Evolutionary conservation across 2,797 vertebrate species (phyloP).

Genomic region (Tympanoctomys barrerae): DNA sequence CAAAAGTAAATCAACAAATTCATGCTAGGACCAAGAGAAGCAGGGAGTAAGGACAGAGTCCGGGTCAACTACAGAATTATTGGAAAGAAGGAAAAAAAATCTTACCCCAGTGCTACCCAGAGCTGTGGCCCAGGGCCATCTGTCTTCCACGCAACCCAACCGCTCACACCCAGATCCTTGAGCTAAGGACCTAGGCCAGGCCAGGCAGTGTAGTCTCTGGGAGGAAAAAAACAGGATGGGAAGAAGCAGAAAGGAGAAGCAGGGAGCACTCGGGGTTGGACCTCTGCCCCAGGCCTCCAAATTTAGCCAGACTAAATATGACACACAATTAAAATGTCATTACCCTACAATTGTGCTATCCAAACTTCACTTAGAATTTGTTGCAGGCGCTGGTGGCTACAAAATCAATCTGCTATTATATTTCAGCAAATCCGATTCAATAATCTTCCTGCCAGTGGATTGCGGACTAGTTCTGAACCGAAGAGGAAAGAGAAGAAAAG

Average conservation of each 20-base stretch:
- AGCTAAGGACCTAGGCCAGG: too few species aligned
- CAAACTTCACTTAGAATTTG: conserved; percentile 72
- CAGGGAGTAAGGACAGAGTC: background rate
- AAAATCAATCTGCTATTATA: conserved; percentile 77
- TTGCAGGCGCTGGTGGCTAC: conserved; percentile 60
- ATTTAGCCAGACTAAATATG: conserved; percentile 62
- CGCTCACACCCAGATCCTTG: background rate
- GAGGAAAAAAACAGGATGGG: background rate
- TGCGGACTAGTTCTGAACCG: conserved; percentile 3
- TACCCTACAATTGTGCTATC: conserved; percentile 30
- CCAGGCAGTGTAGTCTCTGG: background rate
- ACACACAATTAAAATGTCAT: conserved; percentile 76
- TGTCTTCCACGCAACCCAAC: background rate
- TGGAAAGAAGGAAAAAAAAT: background rate
- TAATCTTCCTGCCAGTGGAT: conserved; percentile 63
- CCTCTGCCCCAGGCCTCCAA: conserved; percentile 40
- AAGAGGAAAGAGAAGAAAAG: conserved; percentile 41
- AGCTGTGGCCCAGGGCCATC: too few species aligned
- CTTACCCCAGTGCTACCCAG: background rate
- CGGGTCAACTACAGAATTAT: background rate
- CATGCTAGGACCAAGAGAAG: background rate
- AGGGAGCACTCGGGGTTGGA: background rate
- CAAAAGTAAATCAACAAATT: too few species aligned
- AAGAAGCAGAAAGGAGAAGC: background rate
- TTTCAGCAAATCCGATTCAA: conserved; percentile 71